Percentiles rank a stretch among this genome's conserved stretches.
Evolutionary conservation across 2,797 vertebrate genomes (phyloP).

Genomic region (Sebastolobus alascanus): DNA sequence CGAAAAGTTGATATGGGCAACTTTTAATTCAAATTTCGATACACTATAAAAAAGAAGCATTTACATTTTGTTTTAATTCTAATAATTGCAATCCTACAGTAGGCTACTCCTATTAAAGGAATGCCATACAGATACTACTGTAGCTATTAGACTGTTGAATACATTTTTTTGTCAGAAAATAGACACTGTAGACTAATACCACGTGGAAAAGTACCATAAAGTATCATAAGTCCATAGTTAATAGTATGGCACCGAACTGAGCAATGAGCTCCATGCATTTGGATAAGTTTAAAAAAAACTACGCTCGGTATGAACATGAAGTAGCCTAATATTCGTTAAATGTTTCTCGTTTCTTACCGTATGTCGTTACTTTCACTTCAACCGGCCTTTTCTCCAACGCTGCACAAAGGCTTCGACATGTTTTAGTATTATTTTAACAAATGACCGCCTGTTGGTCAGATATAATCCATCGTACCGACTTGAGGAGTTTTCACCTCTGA

Average conservation of each 20-base stretch:
- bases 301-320: background rate
- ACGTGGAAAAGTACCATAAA: background rate
- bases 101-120: background rate
- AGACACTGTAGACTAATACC: background rate
- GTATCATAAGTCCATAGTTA: background rate
- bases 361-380: conserved; percentile 4
- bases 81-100: background rate
- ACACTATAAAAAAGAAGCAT: background rate
- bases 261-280: background rate
- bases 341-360: conserved; percentile 58
- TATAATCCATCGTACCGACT: conserved; percentile 45
- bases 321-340: background rate
- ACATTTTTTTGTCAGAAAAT: background rate
- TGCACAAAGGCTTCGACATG: background rate
- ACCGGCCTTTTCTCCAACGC: background rate
- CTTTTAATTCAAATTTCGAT: background rate
- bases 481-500: conserved; percentile 37
- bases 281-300: background rate
- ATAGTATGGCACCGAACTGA: no score
- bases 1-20: fast-evolving
- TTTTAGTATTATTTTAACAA: background rate
- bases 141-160: background rate
- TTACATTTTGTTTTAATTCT: background rate
- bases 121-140: background rate
- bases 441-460: background rate